Evolutionary conservation across 2,888 invertebrate species (phyloP).

Genomic region (Drosophila subquinaria): DNA sequence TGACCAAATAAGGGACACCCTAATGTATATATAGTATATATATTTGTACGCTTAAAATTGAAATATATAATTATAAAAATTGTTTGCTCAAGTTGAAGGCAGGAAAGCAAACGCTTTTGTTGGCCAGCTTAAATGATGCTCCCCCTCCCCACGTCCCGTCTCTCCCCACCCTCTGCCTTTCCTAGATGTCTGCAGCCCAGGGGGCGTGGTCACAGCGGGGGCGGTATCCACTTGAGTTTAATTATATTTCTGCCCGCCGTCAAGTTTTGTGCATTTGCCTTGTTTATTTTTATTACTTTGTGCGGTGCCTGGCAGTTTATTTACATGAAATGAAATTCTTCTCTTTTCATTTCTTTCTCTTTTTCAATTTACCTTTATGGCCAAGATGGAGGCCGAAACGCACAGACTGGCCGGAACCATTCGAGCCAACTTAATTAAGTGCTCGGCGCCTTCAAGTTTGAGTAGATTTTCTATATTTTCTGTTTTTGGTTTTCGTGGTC

Average conservation of each 20-base stretch:
- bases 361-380: constrained; percentile 80
- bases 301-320: constrained; percentile 63
- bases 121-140: not conserved
- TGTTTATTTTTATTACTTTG: constrained; percentile 77
- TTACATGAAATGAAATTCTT: constrained; percentile 68
- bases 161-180: not conserved
- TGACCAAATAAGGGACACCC: too few species aligned
- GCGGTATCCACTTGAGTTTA: constrained; percentile 70
- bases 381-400: constrained; percentile 11
- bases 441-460: constrained; percentile 32
- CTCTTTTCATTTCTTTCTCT: constrained; percentile 9
- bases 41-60: constrained; percentile 2
- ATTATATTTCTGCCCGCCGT: constrained; percentile 64
- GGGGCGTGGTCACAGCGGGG: not conserved
- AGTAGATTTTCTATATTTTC: constrained; percentile 29
- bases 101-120: not conserved
- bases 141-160: not conserved
- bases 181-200: not conserved
- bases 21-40: too few species aligned
- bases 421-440: constrained; percentile 57
- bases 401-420: constrained; percentile 9
- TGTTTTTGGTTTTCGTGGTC: constrained; percentile 23
- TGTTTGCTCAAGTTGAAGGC: constrained; percentile 4
- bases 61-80: constrained; percentile 3
- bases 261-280: constrained; percentile 75